These are phyloP conservation scores for Porphyrio hochstetteri DNA, from an alignment of 2,113 vertebrate genomes.

Conservation along the genomic window DNA sequence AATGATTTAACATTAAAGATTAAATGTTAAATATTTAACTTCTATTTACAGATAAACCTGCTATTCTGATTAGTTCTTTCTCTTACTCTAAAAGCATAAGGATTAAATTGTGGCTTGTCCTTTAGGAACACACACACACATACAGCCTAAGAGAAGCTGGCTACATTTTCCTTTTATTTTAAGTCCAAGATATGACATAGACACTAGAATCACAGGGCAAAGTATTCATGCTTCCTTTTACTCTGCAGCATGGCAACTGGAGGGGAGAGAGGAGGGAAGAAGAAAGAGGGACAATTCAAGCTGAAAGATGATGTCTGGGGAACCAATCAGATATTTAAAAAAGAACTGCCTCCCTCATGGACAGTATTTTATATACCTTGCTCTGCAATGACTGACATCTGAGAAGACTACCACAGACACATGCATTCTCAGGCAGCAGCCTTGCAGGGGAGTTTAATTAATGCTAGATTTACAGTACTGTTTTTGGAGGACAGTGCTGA, in stretches of 20 bases:
- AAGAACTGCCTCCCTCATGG: neutral
- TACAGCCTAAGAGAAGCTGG: neutral
- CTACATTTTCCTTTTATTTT: slow-evolving; percentile 41
- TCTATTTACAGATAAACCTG: neutral
- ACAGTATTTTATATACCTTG: neutral
- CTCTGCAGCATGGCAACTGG: neutral
- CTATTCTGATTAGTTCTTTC: neutral
- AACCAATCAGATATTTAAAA: neutral
- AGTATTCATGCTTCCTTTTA: neutral
- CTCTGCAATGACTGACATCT: neutral
- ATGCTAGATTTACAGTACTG: neutral
- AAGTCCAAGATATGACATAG: neutral
- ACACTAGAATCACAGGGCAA: slow-evolving; percentile 7
- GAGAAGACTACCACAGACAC: neutral
- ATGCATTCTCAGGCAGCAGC: neutral
- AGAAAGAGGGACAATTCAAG: neutral
- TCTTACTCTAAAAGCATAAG: neutral
- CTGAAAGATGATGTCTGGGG: neutral
- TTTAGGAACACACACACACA: neutral
- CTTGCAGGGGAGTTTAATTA: neutral
- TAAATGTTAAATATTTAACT: neutral
- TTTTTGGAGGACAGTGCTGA: neutral
- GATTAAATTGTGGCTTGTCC: neutral
- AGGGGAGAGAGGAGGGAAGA: neutral
- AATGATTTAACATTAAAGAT: neutral